These are phyloP conservation scores for Sebastes matsubarae DNA, from an alignment of 2,797 vertebrate species.

Conservation along the genomic window DNA sequence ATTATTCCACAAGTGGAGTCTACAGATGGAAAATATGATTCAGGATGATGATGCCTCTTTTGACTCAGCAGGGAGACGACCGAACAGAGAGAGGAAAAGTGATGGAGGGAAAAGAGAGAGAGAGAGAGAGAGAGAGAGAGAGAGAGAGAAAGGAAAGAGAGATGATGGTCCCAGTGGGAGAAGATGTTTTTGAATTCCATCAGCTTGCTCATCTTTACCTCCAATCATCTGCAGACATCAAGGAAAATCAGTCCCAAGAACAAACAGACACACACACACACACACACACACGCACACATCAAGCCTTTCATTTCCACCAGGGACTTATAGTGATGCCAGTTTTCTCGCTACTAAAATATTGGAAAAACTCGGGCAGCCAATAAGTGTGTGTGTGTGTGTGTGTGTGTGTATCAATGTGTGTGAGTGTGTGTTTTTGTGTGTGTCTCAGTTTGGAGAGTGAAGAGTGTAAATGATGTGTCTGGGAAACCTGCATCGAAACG, in stretches of 20 bases:
- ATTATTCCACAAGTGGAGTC: conserved; percentile 72
- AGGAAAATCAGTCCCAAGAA: conserved; percentile 1
- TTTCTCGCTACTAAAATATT: conserved; percentile 72
- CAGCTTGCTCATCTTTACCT: conserved; percentile 42
- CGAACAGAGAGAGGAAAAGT: conserved; percentile 17
- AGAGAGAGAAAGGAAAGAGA: conserved; percentile 4
- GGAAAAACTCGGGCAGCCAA: conserved; percentile 72
- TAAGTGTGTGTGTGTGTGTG: conserved; percentile 21
- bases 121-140: too few relatives aligned
- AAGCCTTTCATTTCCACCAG: conserved; percentile 37
- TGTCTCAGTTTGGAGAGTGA: conserved; percentile 52
- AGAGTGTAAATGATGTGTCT: conserved; percentile 71
- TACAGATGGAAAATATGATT: conserved; percentile 80
- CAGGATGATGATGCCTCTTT: conserved; percentile 73
- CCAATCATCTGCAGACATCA: conserved; percentile 14
- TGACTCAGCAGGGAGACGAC: conserved; percentile 68
- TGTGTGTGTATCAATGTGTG: conserved; percentile 8
- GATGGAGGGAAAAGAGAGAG: neutral
- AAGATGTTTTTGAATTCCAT: conserved; percentile 57
- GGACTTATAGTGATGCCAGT: conserved; percentile 70
- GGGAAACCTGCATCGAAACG: conserved; percentile 64
- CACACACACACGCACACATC: conserved; percentile 10
- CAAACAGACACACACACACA: neutral
- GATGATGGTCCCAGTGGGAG: conserved; percentile 40
- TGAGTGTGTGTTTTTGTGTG: conserved; percentile 23